These are phyloP conservation scores for Hyposoter didymator DNA, from an alignment of 2,888 invertebrate species.

Conservation along the genomic window DNA sequence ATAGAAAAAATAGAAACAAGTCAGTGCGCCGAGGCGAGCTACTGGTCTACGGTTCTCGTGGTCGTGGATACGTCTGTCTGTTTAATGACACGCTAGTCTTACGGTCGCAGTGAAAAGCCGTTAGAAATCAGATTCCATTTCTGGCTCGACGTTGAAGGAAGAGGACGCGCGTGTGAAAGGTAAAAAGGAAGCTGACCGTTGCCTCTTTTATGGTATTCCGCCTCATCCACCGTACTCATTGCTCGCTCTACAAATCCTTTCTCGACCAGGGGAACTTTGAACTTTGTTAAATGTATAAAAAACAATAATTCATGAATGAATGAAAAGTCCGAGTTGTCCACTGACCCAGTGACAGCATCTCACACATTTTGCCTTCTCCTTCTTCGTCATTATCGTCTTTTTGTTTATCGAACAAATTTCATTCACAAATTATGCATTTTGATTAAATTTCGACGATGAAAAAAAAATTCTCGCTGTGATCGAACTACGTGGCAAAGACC, in stretches of 20 bases:
- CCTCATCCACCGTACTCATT: background rate
- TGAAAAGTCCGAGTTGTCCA: conserved; percentile 4
- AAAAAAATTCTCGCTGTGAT: too few relatives aligned
- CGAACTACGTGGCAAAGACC: too few relatives aligned
- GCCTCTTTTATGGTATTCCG: conserved; percentile 10
- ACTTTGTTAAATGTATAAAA: background rate
- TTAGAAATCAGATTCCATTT: conserved; percentile 80
- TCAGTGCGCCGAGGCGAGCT: conserved; percentile 47
- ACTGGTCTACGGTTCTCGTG: conserved; percentile 47
- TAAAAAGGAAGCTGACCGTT: conserved; percentile 44
- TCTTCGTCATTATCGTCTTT: too few relatives aligned
- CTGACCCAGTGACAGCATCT: conserved; percentile 40
- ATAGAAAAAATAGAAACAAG: conserved; percentile 16
- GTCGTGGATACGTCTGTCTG: background rate
- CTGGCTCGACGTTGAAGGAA: conserved; percentile 54
- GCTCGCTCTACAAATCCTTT: background rate
- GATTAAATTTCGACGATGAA: too few relatives aligned
- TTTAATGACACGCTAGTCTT: conserved; percentile 58
- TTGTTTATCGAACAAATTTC: too few relatives aligned
- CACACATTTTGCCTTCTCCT: background rate
- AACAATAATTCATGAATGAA: background rate
- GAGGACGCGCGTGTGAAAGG: conserved; percentile 25
- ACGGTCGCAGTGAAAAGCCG: conserved; percentile 74
- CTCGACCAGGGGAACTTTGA: conserved; percentile 22
- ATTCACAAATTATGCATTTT: too few relatives aligned